Evolutionary conservation across 2,797 vertebrate genomes (phyloP).

Genomic region (Premnoplex brunnescens): DNA sequence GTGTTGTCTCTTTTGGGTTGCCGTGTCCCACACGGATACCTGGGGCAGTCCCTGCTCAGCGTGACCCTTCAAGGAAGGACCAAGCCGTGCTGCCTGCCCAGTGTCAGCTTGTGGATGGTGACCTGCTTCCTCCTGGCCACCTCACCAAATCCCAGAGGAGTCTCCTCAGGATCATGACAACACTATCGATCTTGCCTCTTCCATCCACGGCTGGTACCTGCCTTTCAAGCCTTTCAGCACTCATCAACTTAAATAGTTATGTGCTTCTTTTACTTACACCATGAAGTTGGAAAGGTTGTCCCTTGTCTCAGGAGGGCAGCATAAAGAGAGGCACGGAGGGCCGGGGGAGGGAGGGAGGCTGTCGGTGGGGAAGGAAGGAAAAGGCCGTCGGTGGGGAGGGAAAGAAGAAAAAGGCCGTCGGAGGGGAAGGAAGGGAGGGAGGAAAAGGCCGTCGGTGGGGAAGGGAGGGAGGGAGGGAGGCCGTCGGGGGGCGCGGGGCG

Average conservation of each 20-base stretch:
- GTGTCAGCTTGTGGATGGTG: accelerated
- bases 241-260: not conserved
- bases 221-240: not conserved
- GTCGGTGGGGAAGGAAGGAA: no score
- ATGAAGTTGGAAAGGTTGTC: not conserved
- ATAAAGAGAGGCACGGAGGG: not conserved
- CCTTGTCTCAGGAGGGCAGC: not conserved
- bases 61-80: accelerated
- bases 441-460: no score
- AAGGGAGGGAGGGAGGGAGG: no score
- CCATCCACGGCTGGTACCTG: not conserved
- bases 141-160: accelerated
- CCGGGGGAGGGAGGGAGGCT: no score
- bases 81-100: not conserved
- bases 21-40: accelerated
- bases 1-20: accelerated
- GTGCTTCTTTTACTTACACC: not conserved
- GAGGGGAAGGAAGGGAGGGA: no score
- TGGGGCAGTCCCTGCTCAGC: accelerated
- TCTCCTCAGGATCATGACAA: accelerated
- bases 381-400: no score
- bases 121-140: accelerated
- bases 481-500: not conserved
- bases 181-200: accelerated
- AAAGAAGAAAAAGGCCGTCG: no score